Base-by-base conservation (phyloP, 2,113 vertebrate genomes). In the Colinus virginianus region DNA sequence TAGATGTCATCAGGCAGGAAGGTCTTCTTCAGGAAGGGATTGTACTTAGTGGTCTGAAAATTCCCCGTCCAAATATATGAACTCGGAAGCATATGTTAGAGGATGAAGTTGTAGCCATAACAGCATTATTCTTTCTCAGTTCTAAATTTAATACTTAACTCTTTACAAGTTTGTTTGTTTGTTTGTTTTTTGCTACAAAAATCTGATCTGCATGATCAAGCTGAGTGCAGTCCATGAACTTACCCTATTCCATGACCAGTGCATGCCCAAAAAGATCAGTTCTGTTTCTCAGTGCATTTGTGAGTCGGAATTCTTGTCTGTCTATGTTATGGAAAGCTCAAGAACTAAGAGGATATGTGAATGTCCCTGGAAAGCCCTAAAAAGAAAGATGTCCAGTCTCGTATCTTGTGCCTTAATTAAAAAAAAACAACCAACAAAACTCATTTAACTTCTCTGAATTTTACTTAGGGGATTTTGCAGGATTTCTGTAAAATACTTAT, bases 41-140 rank as follows among this genome's bases (percentile, higher is more conserved):
- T 76, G 59, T 69, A 69, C 61, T 67, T 80, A 74, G 80, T 74
- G 55, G 34, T 48, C 68, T 80, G 56, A 84, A 90, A 92, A 88
- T 58, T 84, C 43, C 21, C 84, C 70, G 55, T 91, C 87, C 53
- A 64, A 43, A 76, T 71, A 76, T 40, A 32, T 63, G 18, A 48
- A 74, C 56, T 28, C 53, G 59, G 74, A 91, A 80, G 17, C 43
- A 4, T 32, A 30, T 38, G 62, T 71, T 77, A 78, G 74, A 88
- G 18, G 42, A 32, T 58, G 46, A 40, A 46, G 17, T 51, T n/a
- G 46, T 26, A 64, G 25, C 64, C 42, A 18, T 63, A n/a, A 67
- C 6, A 63, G 13, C 23, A n/a, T 67, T 85, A 9, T 66, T 88
- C 11, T 75, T 82, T 90, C 68, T 58, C 13, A 28, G 32, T 8